Base-by-base conservation (phyloP, 2,888 invertebrate genomes). In the Campoplex nolae region DNA sequence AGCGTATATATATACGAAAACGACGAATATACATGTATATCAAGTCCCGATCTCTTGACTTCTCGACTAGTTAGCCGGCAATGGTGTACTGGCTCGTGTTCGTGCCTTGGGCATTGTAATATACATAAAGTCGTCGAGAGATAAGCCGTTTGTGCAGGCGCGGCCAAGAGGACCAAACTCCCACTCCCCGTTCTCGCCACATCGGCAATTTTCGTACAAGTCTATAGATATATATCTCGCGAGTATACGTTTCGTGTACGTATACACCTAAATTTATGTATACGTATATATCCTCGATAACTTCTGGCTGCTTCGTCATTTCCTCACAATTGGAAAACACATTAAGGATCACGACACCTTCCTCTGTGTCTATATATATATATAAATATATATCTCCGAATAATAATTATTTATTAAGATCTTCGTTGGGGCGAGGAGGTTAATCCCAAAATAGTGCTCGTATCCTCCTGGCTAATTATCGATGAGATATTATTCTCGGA, bases 41-140 rank as follows among this genome's bases (percentile, higher is more conserved):
- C 67, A 75, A 75, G 45, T 35, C 89, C 88, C 86, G 88, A 79
- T 81, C 88, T 88, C 89, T 78, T 89, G 91, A 92, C 91, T 91
- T 89, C 89, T 88, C 93, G 90, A 90, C 91, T 91, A 91, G 92
- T 93, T 91, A 91, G 91, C 91, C 91, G 92, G 91, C 92, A 48
- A 82, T 56, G 91, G 89, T 90, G 91, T 93, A 93, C 93, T 93
- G 93, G 51, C 89, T 92, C 91, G 92, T 89, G 89, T 91, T 92
- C 89, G 90, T 90, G 90, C 89, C 90, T 91, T 88, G 89, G 90
- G 90, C 91, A 90, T 91, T 92, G 92, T 93, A 93, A 93, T 93
- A 93, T 93, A 93, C 93, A 92, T 93, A 90, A 91, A 92, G 90
- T 91, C 91, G 73, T 51, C 90, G 51, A 88, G 90, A 92, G 93